Base-by-base conservation (phyloP, 2,113 vertebrate genomes). In the Brachirus orientalis region DNA sequence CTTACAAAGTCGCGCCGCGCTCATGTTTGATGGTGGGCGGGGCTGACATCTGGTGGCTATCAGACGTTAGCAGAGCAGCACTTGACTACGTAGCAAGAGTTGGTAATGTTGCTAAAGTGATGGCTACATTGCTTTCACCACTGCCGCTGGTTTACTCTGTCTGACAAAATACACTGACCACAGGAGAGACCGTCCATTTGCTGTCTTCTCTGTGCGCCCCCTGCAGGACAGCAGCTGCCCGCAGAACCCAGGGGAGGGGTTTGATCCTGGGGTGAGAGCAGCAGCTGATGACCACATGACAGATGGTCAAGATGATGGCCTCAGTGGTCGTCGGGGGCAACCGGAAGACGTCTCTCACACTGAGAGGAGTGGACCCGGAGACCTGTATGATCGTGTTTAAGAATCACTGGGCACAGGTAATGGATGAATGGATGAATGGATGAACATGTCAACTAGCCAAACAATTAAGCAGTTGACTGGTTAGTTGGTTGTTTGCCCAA, bases 301-400 rank as follows among this genome's bases (percentile, higher is more conserved):
- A 2, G 81, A 52, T 63, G 36, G 13, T 65, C 86, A 90, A 83
- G 13, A 91, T 94, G 95, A 95, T 94, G 92, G 95, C 95, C 91
- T 96, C 95, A 14, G 94, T 93, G 59, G 89, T 91, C 79, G 83
- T 84, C 11, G 82, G 87, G 70, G 90, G 91, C 83, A 91, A 79
- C 85, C 93, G 82, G 81, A 93, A 63, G 55, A 95, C 92, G 92
- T 92, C 93, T 51, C 93, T 94, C 3, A 95, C 89, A 35, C 93
- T 99, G 70, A 94, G 86, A 69, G 96, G 95, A 38, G 97, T 97
- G 79, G 97, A 99, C 88, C 96, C 97, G 16, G 96, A 98, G 91
- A 98, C 97, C 71, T 99, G 97, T 78, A 96, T 97, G 95, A 98
- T 98, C 45, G 97, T 99, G 50, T 99, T 99, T 86, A 95, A 94